Conservation (phyloP, 1,140 invertebrate species). For the Bombus impatiens region DNA sequence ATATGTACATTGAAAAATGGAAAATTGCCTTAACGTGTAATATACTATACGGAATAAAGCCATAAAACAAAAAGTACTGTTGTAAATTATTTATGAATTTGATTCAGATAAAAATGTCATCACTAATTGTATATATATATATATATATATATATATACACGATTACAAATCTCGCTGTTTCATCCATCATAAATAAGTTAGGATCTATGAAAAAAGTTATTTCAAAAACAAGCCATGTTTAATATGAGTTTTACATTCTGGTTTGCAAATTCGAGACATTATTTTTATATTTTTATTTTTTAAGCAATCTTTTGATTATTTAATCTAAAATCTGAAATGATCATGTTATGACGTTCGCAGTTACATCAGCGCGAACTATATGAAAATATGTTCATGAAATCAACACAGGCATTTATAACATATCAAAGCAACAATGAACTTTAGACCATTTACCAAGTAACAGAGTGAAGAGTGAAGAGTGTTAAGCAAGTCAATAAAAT, state of each 20-base stretch:
- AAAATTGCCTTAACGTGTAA: slow-evolving; percentile 12
- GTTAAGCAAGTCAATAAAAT: not conserved
- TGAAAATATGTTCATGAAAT: slow-evolving; percentile 6
- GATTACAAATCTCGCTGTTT: slow-evolving; percentile 4
- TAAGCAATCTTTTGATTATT: not conserved
- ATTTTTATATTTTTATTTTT: slow-evolving; percentile 2
- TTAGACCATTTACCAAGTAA: slow-evolving; percentile 24
- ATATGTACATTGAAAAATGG: not conserved
- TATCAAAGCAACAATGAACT: slow-evolving; percentile 31
- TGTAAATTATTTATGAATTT: not conserved
- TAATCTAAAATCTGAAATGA: not conserved
- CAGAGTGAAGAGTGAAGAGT: not conserved
- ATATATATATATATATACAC: not conserved
- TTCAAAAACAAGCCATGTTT: not conserved
- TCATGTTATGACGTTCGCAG: slow-evolving; percentile 20
- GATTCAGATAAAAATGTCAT: not conserved
- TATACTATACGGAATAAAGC: not conserved
- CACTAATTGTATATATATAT: not conserved
- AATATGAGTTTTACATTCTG: not conserved
- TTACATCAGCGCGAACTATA: slow-evolving; percentile 8
- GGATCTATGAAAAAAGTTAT: slow-evolving; percentile 23
- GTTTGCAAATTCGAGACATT: slow-evolving; percentile 10
- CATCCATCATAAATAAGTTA: not conserved
- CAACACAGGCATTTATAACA: not conserved
- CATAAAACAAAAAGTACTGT: no score